Evolutionary conservation across 2,797 vertebrate genomes (phyloP), one percentile per base, ranked within the genome.

Genomic region (Allobates femoralis): DNA sequence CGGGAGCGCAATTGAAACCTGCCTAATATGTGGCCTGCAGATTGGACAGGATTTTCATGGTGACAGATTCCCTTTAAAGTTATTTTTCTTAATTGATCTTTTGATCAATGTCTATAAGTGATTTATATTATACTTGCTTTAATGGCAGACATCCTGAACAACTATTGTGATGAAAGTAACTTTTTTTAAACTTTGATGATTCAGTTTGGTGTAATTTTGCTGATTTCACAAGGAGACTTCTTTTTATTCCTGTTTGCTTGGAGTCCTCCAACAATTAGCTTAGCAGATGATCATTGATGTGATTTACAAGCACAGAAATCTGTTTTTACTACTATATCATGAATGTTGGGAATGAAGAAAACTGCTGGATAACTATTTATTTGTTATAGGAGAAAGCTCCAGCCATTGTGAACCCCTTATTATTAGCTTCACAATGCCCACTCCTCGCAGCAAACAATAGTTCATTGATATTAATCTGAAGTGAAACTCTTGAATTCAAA

Each of bases 261-360:
- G 26, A 75, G 37, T 86, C 78, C 74, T 81, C 67, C 21, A 41
- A 28, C 46, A n/a, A 86, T 79, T 86, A 81, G 32, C 56, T 51
- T 74, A 53, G 19, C 66, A 86, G 66, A 79, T 71, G 53, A 64
- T 62, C 74, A 66, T 16, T 76, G 56, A 64, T 75, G 41, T 76
- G 41, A 75, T 86, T 81, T 86, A 56, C 69, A 86, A 81, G 58
- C 30, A 21, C 58, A 66, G 16, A 75, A 84, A 66, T n/a, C n/a
- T 67, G 60, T 77, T 85, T n/a, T 85, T 56, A 66, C 66, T 50
- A 50, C 12, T 66, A 11, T 69, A 30, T 46, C n/a, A 26, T 30
- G 37, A 74, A n/a, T 83, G 55, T 60, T 46, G 30, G 67, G 28
- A 74, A 56, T 51, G 51, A 53, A 34, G 30, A 19, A 60, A 37